Evolutionary conservation across 2,888 invertebrate species (phyloP).

Genomic region (Cephonodes hylas): DNA sequence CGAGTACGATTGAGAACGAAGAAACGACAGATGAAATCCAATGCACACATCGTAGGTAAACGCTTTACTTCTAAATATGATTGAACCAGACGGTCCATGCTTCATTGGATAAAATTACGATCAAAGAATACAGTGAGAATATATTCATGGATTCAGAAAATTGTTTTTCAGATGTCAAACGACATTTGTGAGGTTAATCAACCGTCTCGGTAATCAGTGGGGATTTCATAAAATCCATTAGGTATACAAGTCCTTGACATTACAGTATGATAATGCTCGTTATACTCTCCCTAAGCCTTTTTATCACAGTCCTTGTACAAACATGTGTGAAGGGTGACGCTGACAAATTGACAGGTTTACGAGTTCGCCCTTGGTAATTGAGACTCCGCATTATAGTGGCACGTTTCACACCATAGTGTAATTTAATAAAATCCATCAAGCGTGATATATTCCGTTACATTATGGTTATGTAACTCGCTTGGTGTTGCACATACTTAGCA

Average conservation of each 20-base stretch:
- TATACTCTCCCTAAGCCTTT: slow-evolving; percentile 26
- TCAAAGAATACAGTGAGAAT: too few species aligned
- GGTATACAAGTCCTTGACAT: slow-evolving; percentile 22
- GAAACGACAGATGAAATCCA: too few species aligned
- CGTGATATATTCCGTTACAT: background rate
- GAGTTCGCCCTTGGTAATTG: slow-evolving; percentile 30
- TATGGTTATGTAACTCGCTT: background rate
- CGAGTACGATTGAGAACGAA: too few species aligned
- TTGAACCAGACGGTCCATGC: too few species aligned
- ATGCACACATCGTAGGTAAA: too few species aligned
- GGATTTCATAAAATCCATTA: slow-evolving; percentile 17
- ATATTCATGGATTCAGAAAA: too few species aligned
- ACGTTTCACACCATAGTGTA: slow-evolving; percentile 21
- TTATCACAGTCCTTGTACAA: slow-evolving; percentile 28
- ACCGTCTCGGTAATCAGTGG: background rate
- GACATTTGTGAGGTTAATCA: background rate
- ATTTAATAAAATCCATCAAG: background rate
- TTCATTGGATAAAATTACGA: too few species aligned
- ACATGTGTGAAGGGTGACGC: slow-evolving; percentile 34
- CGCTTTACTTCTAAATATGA: too few species aligned
- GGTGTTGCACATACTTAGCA: background rate
- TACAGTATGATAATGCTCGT: slow-evolving; percentile 26
- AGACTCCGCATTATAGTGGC: slow-evolving; percentile 16
- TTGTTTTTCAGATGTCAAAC: too few species aligned
- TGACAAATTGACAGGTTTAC: slow-evolving; percentile 50